Percentiles rank a stretch among this genome's conserved stretches.
phyloP scores from a whole-genome alignment of 2,113 vertebrate genomes.

The Pluvianellus socialis region DNA sequence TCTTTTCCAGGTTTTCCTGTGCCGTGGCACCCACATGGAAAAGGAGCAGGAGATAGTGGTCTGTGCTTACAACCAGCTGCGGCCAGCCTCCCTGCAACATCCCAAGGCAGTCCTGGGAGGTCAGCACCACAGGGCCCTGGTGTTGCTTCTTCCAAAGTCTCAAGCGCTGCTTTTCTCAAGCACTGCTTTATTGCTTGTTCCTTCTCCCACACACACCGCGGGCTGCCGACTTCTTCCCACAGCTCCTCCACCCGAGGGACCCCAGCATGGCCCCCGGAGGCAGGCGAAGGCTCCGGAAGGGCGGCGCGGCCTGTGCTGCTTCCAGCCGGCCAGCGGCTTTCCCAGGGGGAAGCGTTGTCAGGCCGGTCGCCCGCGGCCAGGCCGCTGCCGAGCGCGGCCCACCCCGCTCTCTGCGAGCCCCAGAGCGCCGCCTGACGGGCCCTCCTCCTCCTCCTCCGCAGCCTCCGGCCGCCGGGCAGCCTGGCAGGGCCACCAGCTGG shows the following conservation, averaged over 20 bases:
- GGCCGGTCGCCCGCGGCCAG: not conserved
- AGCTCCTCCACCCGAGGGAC: not conserved
- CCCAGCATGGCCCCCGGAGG: not conserved
- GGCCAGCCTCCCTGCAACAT: not conserved
- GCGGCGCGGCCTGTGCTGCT: too few relatives aligned
- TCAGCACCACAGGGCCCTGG: too few relatives aligned
- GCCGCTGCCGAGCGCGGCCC: not conserved
- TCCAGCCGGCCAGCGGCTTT: not conserved
- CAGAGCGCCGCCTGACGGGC: not conserved
- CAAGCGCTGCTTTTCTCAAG: too few relatives aligned
- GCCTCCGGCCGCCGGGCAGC: not conserved
- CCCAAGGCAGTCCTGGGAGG: not conserved
- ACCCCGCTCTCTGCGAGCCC: too few relatives aligned
- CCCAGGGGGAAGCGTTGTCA: not conserved
- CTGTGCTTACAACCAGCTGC: not conserved
- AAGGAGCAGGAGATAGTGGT: not conserved
- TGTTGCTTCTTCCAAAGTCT: not conserved
- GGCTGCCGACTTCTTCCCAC: not conserved
- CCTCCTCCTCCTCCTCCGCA: not conserved
- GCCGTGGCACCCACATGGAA: not conserved
- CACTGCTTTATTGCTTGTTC: too few relatives aligned
- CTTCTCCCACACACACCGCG: not conserved
- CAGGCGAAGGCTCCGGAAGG: not conserved
- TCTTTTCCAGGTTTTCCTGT: not conserved
- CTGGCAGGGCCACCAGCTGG: not conserved